Conservation (phyloP, 2,888 invertebrate genomes). For the Quadriops clusia region DNA sequence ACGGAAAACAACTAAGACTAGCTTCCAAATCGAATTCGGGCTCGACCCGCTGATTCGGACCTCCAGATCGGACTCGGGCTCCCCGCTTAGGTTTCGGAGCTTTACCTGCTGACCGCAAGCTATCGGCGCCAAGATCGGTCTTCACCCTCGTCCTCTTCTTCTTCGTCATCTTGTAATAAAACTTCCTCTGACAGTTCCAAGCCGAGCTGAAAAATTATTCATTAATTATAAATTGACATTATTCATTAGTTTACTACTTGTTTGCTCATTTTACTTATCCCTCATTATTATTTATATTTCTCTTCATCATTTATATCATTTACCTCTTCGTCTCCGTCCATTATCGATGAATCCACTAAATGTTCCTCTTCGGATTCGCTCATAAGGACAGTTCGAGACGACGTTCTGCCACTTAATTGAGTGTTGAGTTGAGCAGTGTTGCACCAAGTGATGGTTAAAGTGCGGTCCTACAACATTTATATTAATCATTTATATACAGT, state of each 20-base stretch:
- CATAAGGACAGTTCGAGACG: slow-evolving; percentile 27
- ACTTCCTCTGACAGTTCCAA: slow-evolving; percentile 48
- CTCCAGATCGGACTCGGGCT: too few species aligned
- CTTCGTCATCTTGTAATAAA: slow-evolving; percentile 69
- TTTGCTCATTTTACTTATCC: too few species aligned
- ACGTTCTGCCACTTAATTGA: slow-evolving; percentile 24
- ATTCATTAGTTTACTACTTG: too few species aligned
- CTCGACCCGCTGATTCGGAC: too few species aligned
- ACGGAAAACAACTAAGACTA: too few species aligned
- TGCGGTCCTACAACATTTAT: slow-evolving; percentile 29
- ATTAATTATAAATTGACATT: slow-evolving; percentile 3
- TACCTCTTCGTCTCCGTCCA: slow-evolving; percentile 12
- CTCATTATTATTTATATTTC: too few species aligned
- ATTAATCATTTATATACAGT: too few species aligned
- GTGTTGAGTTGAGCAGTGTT: slow-evolving; percentile 25
- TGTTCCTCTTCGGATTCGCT: slow-evolving; percentile 37
- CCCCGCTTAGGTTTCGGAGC: too few species aligned
- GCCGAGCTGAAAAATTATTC: slow-evolving; percentile 22
- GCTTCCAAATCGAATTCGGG: too few species aligned
- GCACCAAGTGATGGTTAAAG: slow-evolving; percentile 36
- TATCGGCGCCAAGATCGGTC: slow-evolving; percentile 87
- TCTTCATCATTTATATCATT: not conserved
- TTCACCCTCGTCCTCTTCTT: slow-evolving; percentile 76
- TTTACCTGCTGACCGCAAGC: slow-evolving; percentile 26
- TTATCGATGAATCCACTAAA: slow-evolving; percentile 28